phyloP scores from a whole-genome alignment of 37 sponge, comb jelly and placozoan genomes.

The Petrosia ficiformis region DNA sequence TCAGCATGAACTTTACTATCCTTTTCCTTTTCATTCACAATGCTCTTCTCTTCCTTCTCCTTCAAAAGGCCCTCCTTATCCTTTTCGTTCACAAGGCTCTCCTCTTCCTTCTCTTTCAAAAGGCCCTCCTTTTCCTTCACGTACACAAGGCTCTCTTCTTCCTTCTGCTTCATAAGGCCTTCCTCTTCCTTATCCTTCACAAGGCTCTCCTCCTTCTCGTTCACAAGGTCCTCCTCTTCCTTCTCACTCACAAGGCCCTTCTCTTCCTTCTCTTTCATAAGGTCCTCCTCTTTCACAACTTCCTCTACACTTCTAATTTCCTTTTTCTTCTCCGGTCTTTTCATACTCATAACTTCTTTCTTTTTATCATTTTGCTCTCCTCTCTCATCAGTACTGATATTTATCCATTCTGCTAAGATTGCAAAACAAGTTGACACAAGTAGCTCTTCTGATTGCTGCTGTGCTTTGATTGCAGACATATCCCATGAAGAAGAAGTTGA shows the following conservation, averaged over 20 bases:
- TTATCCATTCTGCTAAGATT: slow-evolving; percentile 48
- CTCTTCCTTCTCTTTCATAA: too few relatives aligned
- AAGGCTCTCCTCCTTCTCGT: slow-evolving; percentile 1
- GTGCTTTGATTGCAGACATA: slow-evolving; percentile 56
- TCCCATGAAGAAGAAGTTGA: slow-evolving; percentile 77
- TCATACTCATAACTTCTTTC: slow-evolving; percentile 9
- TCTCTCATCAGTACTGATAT: neutral
- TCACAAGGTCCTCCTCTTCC: too few relatives aligned
- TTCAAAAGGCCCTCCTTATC: neutral
- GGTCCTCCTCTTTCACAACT: too few relatives aligned
- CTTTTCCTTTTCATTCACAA: neutral
- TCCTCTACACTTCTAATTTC: neutral
- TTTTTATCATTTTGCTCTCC: neutral
- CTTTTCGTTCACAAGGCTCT: neutral
- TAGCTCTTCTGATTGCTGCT: slow-evolving; percentile 69
- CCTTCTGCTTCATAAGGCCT: neutral
- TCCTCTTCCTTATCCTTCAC: neutral
- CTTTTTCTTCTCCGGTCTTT: neutral
- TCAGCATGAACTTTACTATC: neutral
- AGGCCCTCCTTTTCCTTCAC: neutral
- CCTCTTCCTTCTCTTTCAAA: neutral
- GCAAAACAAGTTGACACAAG: slow-evolving; percentile 53
- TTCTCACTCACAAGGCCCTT: too few relatives aligned
- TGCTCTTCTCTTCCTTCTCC: neutral
- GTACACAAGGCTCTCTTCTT: neutral